Conservation (phyloP, 2,888 invertebrate species). For the Lasioglossum leucozonium region DNA sequence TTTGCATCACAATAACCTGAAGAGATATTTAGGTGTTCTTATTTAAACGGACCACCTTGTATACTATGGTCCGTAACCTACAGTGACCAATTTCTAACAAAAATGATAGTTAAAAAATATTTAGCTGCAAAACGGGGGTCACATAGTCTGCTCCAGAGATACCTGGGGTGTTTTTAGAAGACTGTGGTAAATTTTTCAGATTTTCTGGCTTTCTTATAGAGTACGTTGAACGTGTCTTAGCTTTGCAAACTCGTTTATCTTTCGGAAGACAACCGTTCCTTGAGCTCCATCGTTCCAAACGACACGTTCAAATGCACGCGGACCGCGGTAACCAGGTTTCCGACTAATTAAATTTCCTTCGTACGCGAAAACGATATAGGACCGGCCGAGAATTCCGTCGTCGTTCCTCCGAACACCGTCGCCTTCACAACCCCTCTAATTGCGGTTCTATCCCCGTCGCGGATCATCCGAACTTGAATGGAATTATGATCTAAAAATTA, state of each 20-base stretch:
- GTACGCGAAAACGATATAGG: slow-evolving; percentile 52
- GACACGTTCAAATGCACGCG: slow-evolving; percentile 1
- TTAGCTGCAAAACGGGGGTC: no score
- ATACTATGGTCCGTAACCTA: not conserved
- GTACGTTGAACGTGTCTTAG: not conserved
- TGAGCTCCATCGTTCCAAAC: not conserved
- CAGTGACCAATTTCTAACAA: no score
- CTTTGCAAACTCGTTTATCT: slow-evolving; percentile 5
- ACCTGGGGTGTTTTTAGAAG: not conserved
- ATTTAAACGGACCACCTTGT: no score
- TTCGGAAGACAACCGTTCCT: not conserved
- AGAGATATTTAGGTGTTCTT: no score
- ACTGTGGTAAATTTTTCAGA: not conserved
- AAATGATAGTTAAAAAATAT: no score
- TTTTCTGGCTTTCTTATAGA: not conserved
- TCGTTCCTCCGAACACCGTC: slow-evolving; percentile 10
- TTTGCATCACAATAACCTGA: no score
- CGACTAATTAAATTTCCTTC: slow-evolving; percentile 64
- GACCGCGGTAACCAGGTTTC: slow-evolving; percentile 36
- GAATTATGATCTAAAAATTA: slow-evolving; percentile 55
- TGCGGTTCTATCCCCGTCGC: slow-evolving; percentile 22
- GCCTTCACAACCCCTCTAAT: slow-evolving; percentile 24
- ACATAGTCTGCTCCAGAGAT: not conserved
- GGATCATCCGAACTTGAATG: slow-evolving; percentile 22
- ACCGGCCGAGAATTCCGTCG: slow-evolving; percentile 28